These are phyloP conservation scores for Picathartes gymnocephalus DNA, from an alignment of 2,113 vertebrate species.

Conservation along the genomic window DNA sequence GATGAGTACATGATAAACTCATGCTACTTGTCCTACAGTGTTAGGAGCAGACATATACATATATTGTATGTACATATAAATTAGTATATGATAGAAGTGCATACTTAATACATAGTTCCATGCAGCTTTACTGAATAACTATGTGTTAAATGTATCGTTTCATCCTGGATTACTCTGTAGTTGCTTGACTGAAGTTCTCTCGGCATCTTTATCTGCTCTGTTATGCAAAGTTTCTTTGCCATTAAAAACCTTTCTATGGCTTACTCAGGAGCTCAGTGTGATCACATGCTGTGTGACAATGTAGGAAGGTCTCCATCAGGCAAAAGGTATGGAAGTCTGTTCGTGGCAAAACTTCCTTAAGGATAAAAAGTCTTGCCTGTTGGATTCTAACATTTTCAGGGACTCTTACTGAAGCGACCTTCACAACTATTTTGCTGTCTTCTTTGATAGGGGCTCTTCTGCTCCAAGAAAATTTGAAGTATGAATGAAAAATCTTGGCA, in stretches of 20 bases:
- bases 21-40: neutral
- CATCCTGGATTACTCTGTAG: neutral
- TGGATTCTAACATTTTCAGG: neutral
- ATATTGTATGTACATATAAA: too few species aligned
- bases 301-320: neutral
- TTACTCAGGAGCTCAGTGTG: neutral
- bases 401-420: neutral
- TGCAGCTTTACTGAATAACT: neutral
- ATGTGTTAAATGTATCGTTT: neutral
- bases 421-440: neutral
- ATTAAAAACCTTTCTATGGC: neutral
- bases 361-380: neutral
- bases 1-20: neutral
- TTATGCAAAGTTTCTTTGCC: neutral
- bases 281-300: neutral
- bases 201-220: neutral
- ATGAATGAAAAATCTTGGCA: neutral
- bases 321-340: neutral
- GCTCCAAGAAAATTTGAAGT: neutral
- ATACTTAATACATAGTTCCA: neutral
- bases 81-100: neutral
- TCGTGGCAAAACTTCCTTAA: rapidly evolving
- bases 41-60: neutral
- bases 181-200: neutral
- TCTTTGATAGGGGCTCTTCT: neutral